Evolutionary conservation across 2,797 vertebrate species (phyloP).

Genomic region (Bufotes viridis): DNA sequence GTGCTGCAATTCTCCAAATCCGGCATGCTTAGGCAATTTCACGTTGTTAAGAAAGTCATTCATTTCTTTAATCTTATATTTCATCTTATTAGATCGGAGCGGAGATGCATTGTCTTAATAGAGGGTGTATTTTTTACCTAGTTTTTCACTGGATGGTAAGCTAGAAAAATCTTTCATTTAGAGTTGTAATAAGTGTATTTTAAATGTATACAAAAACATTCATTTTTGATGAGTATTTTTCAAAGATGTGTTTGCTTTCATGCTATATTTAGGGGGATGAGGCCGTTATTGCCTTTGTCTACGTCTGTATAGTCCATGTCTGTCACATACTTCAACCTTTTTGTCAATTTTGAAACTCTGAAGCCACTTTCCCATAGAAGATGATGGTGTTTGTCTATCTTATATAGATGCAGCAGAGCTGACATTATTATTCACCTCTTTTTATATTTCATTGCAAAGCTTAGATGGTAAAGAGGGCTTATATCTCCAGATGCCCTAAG

Average conservation of each 20-base stretch:
- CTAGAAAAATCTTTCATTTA: not conserved
- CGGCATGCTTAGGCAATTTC: not conserved
- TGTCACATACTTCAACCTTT: not conserved
- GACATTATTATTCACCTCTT: not conserved
- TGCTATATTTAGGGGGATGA: not conserved
- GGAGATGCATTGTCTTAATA: not conserved
- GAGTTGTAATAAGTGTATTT: not conserved
- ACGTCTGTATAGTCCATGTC: not conserved
- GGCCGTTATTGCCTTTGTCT: not conserved
- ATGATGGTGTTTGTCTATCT: not conserved
- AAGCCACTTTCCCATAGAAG: not conserved
- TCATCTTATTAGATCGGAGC: constrained; percentile 3
- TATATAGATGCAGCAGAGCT: not conserved
- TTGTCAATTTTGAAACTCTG: not conserved
- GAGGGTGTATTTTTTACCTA: not conserved
- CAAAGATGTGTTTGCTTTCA: not conserved
- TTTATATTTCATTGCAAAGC: not conserved
- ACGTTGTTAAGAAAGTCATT: constrained; percentile 31
- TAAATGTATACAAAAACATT: not conserved
- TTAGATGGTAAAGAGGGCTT: not conserved
- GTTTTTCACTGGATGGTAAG: not conserved
- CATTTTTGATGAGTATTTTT: not conserved
- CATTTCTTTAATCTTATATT: constrained; percentile 31
- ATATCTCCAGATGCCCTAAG: no score
- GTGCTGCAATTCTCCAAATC: constrained; percentile 21